phyloP scores from a whole-genome alignment of 2,797 vertebrate genomes.

The Mormyrops boulengeri region DNA sequence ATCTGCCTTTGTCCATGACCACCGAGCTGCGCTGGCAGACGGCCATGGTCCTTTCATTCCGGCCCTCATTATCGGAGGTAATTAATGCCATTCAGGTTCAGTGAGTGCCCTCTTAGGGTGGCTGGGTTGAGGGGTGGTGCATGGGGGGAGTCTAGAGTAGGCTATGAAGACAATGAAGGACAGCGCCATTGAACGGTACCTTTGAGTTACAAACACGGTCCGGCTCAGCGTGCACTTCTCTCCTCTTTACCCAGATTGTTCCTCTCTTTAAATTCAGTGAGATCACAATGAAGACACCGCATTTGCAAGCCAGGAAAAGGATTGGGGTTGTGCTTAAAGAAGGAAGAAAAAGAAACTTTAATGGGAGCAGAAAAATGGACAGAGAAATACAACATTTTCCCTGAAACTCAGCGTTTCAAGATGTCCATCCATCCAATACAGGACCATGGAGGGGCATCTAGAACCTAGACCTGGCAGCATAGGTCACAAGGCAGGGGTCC shows the following conservation, averaged over 20 bases:
- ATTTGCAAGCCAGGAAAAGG: not conserved
- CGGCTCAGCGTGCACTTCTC: not conserved
- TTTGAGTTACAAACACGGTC: not conserved
- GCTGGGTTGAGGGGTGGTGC: conserved; percentile 36
- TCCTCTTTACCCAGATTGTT: not conserved
- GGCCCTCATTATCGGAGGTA: conserved; percentile 59
- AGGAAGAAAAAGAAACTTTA: not conserved
- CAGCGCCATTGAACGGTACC: conserved; percentile 9
- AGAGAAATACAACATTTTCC: not conserved
- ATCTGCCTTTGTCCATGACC: conserved; percentile 40
- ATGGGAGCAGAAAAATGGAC: not conserved
- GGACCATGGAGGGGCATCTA: not conserved
- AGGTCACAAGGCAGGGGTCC: not conserved
- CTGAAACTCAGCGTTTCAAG: not conserved
- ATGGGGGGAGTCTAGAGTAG: conserved; percentile 18
- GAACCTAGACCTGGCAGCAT: not conserved
- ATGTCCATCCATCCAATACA: not conserved
- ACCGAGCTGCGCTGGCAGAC: conserved; percentile 54
- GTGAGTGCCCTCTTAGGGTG: conserved; percentile 40
- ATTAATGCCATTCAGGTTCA: conserved; percentile 57
- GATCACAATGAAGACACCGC: not conserved
- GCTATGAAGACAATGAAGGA: conserved; percentile 24
- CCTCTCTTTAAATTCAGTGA: not conserved
- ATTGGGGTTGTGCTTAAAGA: not conserved
- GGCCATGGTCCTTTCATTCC: conserved; percentile 62